These are phyloP conservation scores for Brachionus paranguensis DNA, from an alignment of 1,140 invertebrate species.

Conservation along the genomic window DNA sequence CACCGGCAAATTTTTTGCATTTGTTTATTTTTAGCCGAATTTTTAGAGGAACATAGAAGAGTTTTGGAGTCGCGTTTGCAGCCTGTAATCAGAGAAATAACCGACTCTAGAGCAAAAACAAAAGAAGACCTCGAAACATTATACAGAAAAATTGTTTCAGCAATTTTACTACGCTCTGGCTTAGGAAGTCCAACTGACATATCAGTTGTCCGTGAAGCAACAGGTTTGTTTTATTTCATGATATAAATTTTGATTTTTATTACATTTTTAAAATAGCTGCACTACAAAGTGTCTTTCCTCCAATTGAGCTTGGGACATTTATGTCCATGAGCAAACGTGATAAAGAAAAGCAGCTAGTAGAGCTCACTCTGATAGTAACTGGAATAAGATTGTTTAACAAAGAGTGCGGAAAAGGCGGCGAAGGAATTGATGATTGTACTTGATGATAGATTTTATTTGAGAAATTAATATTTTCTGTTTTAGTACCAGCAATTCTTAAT, in stretches of 20 bases:
- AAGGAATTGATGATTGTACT: conserved; percentile 56
- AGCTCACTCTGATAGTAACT: conserved; percentile 55
- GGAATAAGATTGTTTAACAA: conserved; percentile 57
- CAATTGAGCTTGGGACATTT: conserved; percentile 65
- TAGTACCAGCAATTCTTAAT: conserved; percentile 55
- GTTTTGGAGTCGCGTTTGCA: conserved; percentile 55
- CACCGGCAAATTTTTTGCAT: neutral
- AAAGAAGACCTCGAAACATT: conserved; percentile 55
- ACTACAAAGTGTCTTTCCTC: conserved; percentile 67
- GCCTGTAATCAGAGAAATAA: conserved; percentile 55
- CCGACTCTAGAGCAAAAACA: conserved; percentile 53
- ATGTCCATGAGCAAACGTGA: conserved; percentile 58
- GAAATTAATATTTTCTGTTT: conserved; percentile 24
- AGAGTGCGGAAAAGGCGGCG: conserved; percentile 56
- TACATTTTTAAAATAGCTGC: conserved; percentile 55
- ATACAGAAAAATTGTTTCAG: conserved; percentile 56
- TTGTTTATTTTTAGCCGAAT: conserved; percentile 47
- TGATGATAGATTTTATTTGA: conserved; percentile 40
- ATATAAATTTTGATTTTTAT: neutral
- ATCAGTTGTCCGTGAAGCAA: conserved; percentile 59
- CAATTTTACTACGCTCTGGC: conserved; percentile 54
- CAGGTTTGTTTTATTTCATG: conserved; percentile 45
- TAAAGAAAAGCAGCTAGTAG: conserved; percentile 55
- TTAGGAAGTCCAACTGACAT: conserved; percentile 56
- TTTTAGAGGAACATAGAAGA: conserved; percentile 54